A percentile compares a stretch with the other conserved stretches of the same genome.
These are phyloP conservation scores for Archocentrus centrarchus DNA, from an alignment of 2,113 vertebrate genomes.

Conservation along the genomic window DNA sequence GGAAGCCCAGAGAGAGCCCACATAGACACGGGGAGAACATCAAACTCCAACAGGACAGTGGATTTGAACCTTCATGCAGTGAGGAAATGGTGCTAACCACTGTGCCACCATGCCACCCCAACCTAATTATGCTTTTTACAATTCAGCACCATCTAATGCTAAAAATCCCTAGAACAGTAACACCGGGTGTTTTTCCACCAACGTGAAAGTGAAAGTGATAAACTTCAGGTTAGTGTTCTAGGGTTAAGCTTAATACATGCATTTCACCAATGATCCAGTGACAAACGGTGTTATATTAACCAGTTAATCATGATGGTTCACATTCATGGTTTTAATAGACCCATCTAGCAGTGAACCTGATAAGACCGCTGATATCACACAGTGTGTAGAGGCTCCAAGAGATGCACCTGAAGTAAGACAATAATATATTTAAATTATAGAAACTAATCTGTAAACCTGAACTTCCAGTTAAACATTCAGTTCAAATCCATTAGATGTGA, in stretches of 20 bases:
- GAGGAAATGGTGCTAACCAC: fast-evolving
- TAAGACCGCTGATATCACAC: neutral
- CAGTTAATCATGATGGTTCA: neutral
- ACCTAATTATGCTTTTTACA: neutral
- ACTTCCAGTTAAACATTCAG: neutral
- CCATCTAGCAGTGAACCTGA: neutral
- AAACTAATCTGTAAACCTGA: neutral
- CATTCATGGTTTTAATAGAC: neutral
- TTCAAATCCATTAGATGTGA: neutral
- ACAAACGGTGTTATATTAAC: neutral
- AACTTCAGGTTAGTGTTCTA: too few relatives aligned
- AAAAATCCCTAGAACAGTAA: neutral
- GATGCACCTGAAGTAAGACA: neutral
- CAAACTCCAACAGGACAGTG: neutral
- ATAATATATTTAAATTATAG: neutral
- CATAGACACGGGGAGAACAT: neutral
- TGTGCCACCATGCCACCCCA: neutral
- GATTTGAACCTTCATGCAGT: too few relatives aligned
- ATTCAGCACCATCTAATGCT: neutral
- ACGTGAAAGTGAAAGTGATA: too few relatives aligned
- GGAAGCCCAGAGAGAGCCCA: neutral
- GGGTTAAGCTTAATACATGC: too few relatives aligned
- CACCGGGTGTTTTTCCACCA: too few relatives aligned
- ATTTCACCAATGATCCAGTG: too few relatives aligned
- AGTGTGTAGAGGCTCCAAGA: neutral